Percentiles rank a stretch among this genome's conserved stretches.
Conservation (phyloP, 2,113 vertebrate genomes). For the Nothocercus julius region DNA sequence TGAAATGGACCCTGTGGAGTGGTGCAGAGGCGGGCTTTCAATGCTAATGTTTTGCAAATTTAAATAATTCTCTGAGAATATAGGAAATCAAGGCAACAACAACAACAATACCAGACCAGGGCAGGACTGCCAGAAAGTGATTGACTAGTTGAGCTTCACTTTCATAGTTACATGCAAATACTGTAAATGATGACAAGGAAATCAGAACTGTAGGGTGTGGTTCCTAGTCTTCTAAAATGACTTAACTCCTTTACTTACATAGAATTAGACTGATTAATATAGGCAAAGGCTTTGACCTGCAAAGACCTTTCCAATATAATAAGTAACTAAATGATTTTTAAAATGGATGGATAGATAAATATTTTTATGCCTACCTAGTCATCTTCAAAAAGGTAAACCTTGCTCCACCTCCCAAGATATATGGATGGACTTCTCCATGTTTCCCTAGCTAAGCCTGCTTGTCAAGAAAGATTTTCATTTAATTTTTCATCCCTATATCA, state of each 20-base stretch:
- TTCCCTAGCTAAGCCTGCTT: background rate
- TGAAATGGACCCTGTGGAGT: background rate
- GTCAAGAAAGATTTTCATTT: background rate
- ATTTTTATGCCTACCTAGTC: background rate
- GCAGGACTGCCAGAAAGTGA: background rate
- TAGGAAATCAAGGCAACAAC: background rate
- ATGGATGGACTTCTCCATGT: background rate
- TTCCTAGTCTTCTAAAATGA: background rate
- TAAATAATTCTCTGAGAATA: background rate
- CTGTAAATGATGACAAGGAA: background rate
- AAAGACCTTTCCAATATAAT: background rate
- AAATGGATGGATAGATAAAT: background rate
- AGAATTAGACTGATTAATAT: background rate
- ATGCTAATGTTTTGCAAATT: background rate
- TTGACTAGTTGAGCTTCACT: background rate
- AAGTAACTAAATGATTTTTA: background rate
- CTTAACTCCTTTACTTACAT: background rate
- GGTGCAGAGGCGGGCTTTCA: background rate
- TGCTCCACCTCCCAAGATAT: slow-evolving; percentile 2
- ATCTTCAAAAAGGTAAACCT: background rate
- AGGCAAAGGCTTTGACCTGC: background rate
- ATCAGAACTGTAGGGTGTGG: background rate
- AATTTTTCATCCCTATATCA: background rate
- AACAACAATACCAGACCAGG: background rate
- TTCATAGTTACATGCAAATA: background rate